Base-by-base conservation (phyloP, 1,140 invertebrate genomes). In the Samia ricini region DNA sequence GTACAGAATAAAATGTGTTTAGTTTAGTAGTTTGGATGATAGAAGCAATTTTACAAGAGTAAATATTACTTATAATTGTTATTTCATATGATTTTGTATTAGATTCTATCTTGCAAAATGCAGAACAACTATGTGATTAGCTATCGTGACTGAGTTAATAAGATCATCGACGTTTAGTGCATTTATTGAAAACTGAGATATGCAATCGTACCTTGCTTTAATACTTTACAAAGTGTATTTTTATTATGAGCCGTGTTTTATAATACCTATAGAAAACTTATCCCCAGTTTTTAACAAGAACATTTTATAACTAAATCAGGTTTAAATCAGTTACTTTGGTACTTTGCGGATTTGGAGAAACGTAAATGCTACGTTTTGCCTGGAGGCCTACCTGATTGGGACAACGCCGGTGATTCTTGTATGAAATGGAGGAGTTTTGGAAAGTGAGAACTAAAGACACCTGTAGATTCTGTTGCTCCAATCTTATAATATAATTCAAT, bases 301-400 rank as follows among this genome's bases (percentile, higher is more conserved):
- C 1, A 42, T 36, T 8, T 36, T 36, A 15, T 42, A 4, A 10
- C 4, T 8, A 20, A 59, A 24, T 1, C 61, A 95, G 94, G 95
- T 76, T 91, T 99, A 74, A 99, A 99, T 89, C 97, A 99, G 81
- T 83, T 99, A 24, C 92, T 98, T 60, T 98, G 97, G 97, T 99
- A 98, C 81, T 99, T 98, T 77, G 96, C 97, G 6, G 95, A 97
- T 68, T 89, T 97, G 73, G 95, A 98, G 76, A 96, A 95, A 78
- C 91, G 92, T 24, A 96, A 96, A 73, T 98, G 97, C 81, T 95
- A 96, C 76, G 82, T 85, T 0, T 63, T 88, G 2, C 94, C 93
- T 21, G 92, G 91, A 5, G 95, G 94, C 57, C 73, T 94, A 7
- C 92, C 94, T 0, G 95, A 96, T 75, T 96, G 95, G 78, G 94